These are phyloP conservation scores for Lutraria lutraria DNA, from an alignment of 2,888 invertebrate genomes.

Conservation along the genomic window DNA sequence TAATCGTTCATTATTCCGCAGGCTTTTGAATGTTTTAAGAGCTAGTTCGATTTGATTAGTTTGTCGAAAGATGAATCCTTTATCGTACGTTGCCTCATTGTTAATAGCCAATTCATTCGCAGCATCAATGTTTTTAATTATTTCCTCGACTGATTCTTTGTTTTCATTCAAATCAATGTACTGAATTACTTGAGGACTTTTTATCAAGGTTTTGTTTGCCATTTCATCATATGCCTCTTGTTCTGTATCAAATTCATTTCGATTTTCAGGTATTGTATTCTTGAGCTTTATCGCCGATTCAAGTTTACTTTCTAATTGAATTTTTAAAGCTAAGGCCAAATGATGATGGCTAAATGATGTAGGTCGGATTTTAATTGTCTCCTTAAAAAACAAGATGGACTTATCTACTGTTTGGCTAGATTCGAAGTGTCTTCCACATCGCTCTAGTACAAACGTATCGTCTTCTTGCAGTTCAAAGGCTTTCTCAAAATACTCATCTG, in stretches of 20 bases:
- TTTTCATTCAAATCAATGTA: background rate
- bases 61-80: slow-evolving; percentile 46
- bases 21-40: slow-evolving; percentile 35
- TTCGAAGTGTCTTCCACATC: slow-evolving; percentile 46
- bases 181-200: slow-evolving; percentile 45
- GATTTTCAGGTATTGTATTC: too few species aligned
- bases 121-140: slow-evolving; percentile 42
- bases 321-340: slow-evolving; percentile 44
- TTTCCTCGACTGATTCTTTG: background rate
- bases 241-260: background rate
- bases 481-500: slow-evolving; percentile 24
- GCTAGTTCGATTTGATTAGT: slow-evolving; percentile 23
- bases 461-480: slow-evolving; percentile 20
- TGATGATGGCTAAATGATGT: slow-evolving; percentile 43
- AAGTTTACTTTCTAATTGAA: slow-evolving; percentile 26
- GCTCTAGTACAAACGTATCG: slow-evolving; percentile 50
- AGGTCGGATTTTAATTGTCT: slow-evolving; percentile 34
- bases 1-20: slow-evolving; percentile 21
- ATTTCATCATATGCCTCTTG: background rate
- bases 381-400: slow-evolving; percentile 32
- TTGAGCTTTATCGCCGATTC: too few species aligned
- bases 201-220: slow-evolving; percentile 21
- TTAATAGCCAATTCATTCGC: slow-evolving; percentile 41
- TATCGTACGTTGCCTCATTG: slow-evolving; percentile 46
- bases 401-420: slow-evolving; percentile 2